Base-by-base conservation (phyloP, 2,888 invertebrate species). In the Caenorhabditis parvicauda region DNA sequence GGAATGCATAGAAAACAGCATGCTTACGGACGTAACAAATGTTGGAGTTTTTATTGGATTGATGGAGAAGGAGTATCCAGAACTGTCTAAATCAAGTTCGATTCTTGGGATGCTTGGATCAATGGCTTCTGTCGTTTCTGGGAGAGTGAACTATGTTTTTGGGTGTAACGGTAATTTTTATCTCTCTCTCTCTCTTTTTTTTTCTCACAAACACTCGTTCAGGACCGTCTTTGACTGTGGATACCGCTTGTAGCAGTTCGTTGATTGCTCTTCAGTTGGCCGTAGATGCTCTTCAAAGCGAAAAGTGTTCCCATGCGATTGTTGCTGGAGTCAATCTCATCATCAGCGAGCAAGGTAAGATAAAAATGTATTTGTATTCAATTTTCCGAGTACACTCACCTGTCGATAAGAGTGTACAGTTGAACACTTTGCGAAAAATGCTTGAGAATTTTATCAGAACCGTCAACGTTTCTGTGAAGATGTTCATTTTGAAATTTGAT, bases 241-340 rank as follows among this genome's bases (percentile, higher is more conserved):
- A 96, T 84, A 95, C 95, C 1, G 96, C 95, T 5, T 96, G 96
- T 83, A 94, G 94, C 0, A 94, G 94, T 75, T 91, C 92, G 65
- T 84, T 94, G 81, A 88, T 90, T 81, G 95, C 92, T n/a, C 84
- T 96, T 80, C 89, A 93, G 80, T 90, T 76, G 55, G 82, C 79
- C 4, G 48, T 70, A 3, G 74, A 78, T 42, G 89, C 91, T 37
- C 89, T 94, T 76, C 87, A 88, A 65, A 84, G 86, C 19, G 93
- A 93, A 12, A 88, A 89, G 80, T 93, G 93, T 83, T 92, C 94
- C 80, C 87, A 90, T 7, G 96, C 95, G 19, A 85, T 96, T 60
- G 92, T 96, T 14, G 76, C 71, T 12, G 94, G 90, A 44, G 87
- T 88, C 58, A 93, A 91, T 82, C 84, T 95, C 6, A 78, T 82